Evolutionary conservation across 1,140 invertebrate species (phyloP).

Genomic region (Musca domestica): DNA sequence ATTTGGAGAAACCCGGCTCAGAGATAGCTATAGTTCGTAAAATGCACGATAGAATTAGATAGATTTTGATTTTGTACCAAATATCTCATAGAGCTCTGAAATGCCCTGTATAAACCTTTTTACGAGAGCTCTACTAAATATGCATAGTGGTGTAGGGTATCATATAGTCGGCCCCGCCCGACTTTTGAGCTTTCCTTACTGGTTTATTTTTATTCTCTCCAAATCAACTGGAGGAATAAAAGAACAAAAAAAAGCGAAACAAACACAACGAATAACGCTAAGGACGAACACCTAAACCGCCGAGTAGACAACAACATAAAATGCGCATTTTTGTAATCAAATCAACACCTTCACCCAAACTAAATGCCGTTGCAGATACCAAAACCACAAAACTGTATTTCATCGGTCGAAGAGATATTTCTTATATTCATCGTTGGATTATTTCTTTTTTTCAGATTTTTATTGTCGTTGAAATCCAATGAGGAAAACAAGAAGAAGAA

Average conservation of each 20-base stretch:
- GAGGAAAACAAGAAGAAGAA: too few relatives aligned
- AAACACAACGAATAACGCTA: neutral
- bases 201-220: neutral
- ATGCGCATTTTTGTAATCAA: constrained; percentile 42
- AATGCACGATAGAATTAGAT: too few relatives aligned
- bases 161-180: too few relatives aligned
- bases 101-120: too few relatives aligned
- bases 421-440: neutral
- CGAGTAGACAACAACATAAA: constrained; percentile 17
- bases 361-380: neutral
- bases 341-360: constrained; percentile 49
- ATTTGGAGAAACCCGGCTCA: too few relatives aligned
- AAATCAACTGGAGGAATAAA: neutral
- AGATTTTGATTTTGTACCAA: too few relatives aligned
- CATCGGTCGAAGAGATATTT: neutral
- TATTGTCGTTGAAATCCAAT: neutral
- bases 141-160: too few relatives aligned
- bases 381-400: constrained; percentile 24
- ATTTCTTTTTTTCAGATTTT: neutral
- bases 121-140: too few relatives aligned
- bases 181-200: too few relatives aligned
- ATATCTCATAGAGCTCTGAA: too few relatives aligned
- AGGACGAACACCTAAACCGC: neutral
- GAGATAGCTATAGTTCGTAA: too few relatives aligned
- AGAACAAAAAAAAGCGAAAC: neutral